Percentiles rank a stretch among this genome's conserved stretches.
phyloP scores from a whole-genome alignment of 2,888 invertebrate species.

The Zaprionus bogoriensis region DNA sequence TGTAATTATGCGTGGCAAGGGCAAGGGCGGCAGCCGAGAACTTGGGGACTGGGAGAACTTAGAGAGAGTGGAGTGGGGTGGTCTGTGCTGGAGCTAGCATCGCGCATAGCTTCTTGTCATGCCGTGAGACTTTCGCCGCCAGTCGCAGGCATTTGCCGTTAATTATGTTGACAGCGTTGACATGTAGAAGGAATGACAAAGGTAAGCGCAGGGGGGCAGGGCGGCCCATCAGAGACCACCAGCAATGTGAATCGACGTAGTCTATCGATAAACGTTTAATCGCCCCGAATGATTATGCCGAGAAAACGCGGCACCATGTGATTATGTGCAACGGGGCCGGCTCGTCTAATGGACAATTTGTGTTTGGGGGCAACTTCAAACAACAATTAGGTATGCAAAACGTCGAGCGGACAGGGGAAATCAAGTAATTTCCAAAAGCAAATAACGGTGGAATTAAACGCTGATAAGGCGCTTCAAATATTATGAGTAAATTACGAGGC shows the following conservation, averaged over 20 bases:
- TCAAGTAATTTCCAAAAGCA: background rate
- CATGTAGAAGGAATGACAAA: slow-evolving; percentile 11
- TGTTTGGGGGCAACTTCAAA: slow-evolving; percentile 47
- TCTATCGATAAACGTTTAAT: slow-evolving; percentile 71
- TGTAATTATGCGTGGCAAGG: slow-evolving; percentile 73
- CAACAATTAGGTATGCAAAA: slow-evolving; percentile 62
- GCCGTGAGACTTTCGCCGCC: slow-evolving; percentile 66
- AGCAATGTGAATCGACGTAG: slow-evolving; percentile 45
- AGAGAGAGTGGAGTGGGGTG: background rate
- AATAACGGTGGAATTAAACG: background rate
- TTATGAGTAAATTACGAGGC: background rate
- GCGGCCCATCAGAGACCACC: slow-evolving; percentile 47
- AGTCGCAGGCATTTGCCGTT: slow-evolving; percentile 63
- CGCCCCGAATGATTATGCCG: slow-evolving; percentile 63
- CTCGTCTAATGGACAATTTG: slow-evolving; percentile 70
- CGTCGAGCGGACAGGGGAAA: slow-evolving; percentile 33
- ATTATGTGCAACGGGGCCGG: too few relatives aligned
- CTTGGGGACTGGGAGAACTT: slow-evolving; percentile 16
- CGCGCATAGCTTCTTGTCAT: slow-evolving; percentile 65
- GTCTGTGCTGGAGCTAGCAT: background rate
- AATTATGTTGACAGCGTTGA: slow-evolving; percentile 73
- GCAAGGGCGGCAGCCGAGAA: slow-evolving; percentile 26
- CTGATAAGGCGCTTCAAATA: background rate
- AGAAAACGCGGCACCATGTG: slow-evolving; percentile 30
- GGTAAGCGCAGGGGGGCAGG: background rate